Percentiles rank a stretch among this genome's conserved stretches.
These are phyloP conservation scores for Mormyrops attenuatus DNA, from an alignment of 2,797 vertebrate genomes.

Conservation along the genomic window DNA sequence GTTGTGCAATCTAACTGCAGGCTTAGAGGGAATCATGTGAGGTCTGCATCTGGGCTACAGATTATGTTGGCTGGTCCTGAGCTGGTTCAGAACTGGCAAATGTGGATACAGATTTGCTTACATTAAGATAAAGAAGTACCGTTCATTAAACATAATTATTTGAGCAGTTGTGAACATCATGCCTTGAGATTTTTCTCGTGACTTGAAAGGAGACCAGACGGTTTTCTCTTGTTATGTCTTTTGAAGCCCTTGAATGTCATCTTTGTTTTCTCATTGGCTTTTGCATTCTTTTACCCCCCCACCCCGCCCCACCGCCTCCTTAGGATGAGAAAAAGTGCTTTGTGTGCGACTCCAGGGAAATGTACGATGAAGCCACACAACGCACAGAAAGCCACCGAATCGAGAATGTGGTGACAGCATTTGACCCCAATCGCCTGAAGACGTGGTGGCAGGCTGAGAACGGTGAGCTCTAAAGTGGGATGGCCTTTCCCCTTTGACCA, in stretches of 20 bases:
- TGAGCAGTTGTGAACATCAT: background rate
- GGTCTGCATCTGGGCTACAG: slow-evolving; percentile 14
- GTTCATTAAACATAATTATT: slow-evolving; percentile 4
- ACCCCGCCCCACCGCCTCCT: background rate
- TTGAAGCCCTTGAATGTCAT: slow-evolving; percentile 32
- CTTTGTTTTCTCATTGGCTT: slow-evolving; percentile 44
- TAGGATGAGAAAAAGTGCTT: slow-evolving; percentile 99
- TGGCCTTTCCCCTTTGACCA: background rate
- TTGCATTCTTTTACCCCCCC: slow-evolving; percentile 8
- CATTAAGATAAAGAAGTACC: background rate
- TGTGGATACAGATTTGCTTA: background rate
- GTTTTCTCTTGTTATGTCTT: slow-evolving; percentile 19
- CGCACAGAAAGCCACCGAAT: slow-evolving; percentile 75
- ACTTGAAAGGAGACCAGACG: slow-evolving; percentile 14
- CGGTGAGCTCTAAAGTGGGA: slow-evolving; percentile 59
- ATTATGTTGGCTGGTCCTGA: slow-evolving; percentile 4
- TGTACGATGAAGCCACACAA: slow-evolving; percentile 64
- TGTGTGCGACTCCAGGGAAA: slow-evolving; percentile 72
- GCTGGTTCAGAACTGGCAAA: background rate
- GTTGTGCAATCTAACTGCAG: background rate
- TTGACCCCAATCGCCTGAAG: slow-evolving; percentile 86
- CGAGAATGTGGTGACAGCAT: slow-evolving; percentile 91
- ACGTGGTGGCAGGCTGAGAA: slow-evolving; percentile 99
- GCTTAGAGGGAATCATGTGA: background rate
- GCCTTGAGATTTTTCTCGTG: background rate